phyloP scores from a whole-genome alignment of 2,888 invertebrate species.

The Oconnorella tubifera region DNA sequence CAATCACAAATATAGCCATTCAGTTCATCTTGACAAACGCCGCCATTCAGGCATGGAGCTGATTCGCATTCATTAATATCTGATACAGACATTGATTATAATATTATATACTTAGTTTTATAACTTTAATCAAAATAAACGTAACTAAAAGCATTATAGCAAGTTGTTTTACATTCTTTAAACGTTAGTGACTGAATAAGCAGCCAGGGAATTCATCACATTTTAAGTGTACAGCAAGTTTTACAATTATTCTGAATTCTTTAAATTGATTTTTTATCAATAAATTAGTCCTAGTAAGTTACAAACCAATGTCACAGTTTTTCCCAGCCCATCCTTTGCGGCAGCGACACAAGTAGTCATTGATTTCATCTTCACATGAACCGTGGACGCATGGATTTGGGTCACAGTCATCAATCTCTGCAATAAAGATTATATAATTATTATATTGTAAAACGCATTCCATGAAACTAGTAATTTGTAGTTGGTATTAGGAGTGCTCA shows the following conservation, averaged over 20 bases:
- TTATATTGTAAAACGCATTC: no score
- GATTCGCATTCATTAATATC: conserved; percentile 26
- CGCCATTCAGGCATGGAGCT: conserved; percentile 28
- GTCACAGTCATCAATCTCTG: conserved; percentile 19
- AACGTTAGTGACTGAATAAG: no score
- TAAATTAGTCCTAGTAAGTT: no score
- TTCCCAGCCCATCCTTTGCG: conserved; percentile 19
- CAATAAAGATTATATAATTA: neutral
- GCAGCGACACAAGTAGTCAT: conserved; percentile 22
- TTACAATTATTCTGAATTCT: neutral
- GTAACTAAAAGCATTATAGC: no score
- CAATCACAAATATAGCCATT: conserved; percentile 27
- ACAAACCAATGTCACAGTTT: conserved; percentile 21
- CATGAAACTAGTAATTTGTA: no score
- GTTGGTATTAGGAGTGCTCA: no score
- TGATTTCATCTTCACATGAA: conserved; percentile 17
- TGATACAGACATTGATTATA: neutral
- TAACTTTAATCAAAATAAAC: no score
- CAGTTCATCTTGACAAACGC: conserved; percentile 17
- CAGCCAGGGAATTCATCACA: neutral
- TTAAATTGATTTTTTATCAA: no score
- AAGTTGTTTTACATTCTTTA: no score
- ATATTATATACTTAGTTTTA: no score
- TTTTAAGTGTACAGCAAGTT: neutral
- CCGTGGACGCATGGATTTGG: conserved; percentile 28